Base-by-base conservation (phyloP, 2,113 vertebrate species). In the Calyptommatus sinebrachiatus region DNA sequence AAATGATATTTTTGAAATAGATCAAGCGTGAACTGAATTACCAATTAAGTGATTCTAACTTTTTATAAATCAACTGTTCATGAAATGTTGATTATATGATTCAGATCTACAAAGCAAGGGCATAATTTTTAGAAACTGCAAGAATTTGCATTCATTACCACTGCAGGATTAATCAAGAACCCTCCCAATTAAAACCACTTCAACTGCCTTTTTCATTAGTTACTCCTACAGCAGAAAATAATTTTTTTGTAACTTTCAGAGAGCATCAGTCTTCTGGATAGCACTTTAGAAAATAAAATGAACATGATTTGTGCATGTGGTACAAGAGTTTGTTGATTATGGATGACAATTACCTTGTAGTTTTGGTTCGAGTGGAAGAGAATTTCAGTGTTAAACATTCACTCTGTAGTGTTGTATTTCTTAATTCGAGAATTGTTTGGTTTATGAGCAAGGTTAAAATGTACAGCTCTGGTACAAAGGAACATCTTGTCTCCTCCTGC, bases 111-210 rank as follows among this genome's bases (percentile, higher is more conserved):
- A 76, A 21, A 85, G 82, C 67, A 85, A 5, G 0, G 45, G 11
- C 83, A 60, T 77, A 88, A 84, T 71, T 88, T 82, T 88, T 84
- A 71, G 83, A 88, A 87, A 86, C 73, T 83, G 78, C 76, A 82
- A 84, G 87, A 87, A 89, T 85, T 86, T 88, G 75, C 88, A 72
- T 93, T 92, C 45, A 24, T 88, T 89, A 85, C 70, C 26, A 1
- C 79, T 80, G n/a, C 77, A 80, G 81, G 81, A 80, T 71, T 89
- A 93, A 90, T 90, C 81, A 89, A 87, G 86, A 86, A 79, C 86
- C 53, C 81, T 90, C 73, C 75, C 83, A 87, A 84, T 91, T 89
- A 90, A 81, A 91, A 45, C 1, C 74, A 71, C 83, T 87, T 89
- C 79, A 82, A 26, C 84, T 84, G 66, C 66, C 87, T 87, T 86